phyloP scores from a whole-genome alignment of 2,797 vertebrate genomes.

The Danio aesculapii region DNA sequence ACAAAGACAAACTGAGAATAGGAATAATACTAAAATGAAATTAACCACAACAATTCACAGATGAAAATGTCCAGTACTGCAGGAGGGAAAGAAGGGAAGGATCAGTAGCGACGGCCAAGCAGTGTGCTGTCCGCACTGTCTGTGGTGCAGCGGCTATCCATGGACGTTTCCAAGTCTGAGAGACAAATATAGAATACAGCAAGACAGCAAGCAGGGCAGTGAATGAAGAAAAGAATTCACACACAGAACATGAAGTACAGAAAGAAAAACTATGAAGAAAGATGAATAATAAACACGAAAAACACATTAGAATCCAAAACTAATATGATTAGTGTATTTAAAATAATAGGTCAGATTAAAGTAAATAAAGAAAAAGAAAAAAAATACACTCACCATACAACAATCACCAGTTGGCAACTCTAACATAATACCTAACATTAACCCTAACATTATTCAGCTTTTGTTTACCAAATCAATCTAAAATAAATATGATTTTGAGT shows the following conservation, averaged over 20 bases:
- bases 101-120: slow-evolving; percentile 77
- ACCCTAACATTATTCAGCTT: background rate
- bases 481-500: background rate
- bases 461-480: background rate
- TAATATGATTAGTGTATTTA: background rate
- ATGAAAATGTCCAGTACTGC: slow-evolving; percentile 24
- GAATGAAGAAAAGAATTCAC: slow-evolving; percentile 15
- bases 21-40: background rate
- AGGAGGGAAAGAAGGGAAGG: slow-evolving; percentile 52
- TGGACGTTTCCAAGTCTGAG: slow-evolving; percentile 84
- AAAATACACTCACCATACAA: background rate
- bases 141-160: slow-evolving; percentile 85
- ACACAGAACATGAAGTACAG: background rate
- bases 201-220: slow-evolving; percentile 14
- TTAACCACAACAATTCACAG: background rate
- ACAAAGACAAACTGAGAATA: background rate
- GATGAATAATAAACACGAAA: background rate
- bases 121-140: slow-evolving; percentile 83
- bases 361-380: too few relatives aligned
- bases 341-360: background rate
- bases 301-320: background rate
- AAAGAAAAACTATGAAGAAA: slow-evolving; percentile 13
- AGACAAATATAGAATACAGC: slow-evolving; percentile 53
- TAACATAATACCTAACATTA: too few relatives aligned
- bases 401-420: too few relatives aligned